These are phyloP conservation scores for Lindbergichthys nudifrons DNA, from an alignment of 2,797 vertebrate species.

Conservation along the genomic window DNA sequence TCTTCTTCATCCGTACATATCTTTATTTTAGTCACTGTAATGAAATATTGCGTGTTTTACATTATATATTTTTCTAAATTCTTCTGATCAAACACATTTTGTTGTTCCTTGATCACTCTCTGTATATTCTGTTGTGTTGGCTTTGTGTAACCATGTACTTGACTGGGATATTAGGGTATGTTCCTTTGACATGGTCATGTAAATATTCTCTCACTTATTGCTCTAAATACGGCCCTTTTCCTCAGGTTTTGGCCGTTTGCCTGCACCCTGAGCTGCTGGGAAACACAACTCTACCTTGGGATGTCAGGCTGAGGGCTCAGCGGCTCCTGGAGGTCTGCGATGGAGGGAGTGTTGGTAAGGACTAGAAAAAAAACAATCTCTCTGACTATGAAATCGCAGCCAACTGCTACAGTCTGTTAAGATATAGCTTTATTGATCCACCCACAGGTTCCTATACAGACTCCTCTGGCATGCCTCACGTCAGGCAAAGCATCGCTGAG, in stretches of 20 bases:
- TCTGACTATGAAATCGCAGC: not conserved
- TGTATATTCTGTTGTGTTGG: not conserved
- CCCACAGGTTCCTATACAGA: constrained; percentile 73
- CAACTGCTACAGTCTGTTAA: not conserved
- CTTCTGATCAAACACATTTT: not conserved
- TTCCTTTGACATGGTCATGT: too few relatives aligned
- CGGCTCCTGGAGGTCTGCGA: constrained; percentile 68
- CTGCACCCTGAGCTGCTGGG: constrained; percentile 72
- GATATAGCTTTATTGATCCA: not conserved
- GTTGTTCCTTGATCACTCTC: not conserved
- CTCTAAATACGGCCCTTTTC: not conserved
- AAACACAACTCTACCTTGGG: constrained; percentile 56
- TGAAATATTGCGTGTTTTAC: not conserved
- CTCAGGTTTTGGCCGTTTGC: constrained; percentile 71
- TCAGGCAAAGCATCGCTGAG: constrained; percentile 65
- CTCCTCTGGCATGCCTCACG: constrained; percentile 52
- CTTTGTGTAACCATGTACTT: not conserved
- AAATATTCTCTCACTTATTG: not conserved
- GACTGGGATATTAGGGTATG: too few relatives aligned
- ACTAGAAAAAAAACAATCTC: not conserved
- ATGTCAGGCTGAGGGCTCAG: constrained; percentile 68
- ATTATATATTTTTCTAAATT: not conserved
- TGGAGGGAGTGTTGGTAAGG: constrained; percentile 75
- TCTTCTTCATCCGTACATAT: not conserved
- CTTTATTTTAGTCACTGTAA: not conserved